These are phyloP conservation scores for Lagopus muta DNA, from an alignment of 2,113 vertebrate genomes.

Conservation along the genomic window DNA sequence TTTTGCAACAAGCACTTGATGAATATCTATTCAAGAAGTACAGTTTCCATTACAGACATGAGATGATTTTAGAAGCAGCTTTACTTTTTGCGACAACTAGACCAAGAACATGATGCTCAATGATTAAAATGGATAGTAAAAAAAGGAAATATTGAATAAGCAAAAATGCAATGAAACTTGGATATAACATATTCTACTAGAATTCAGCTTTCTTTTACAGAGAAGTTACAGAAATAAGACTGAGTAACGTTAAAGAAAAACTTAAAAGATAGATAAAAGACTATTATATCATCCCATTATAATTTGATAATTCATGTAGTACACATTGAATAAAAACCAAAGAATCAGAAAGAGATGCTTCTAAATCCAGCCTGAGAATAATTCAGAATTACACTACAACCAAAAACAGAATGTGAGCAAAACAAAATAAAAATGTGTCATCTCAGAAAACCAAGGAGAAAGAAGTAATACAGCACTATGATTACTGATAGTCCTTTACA, in stretches of 20 bases:
- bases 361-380: neutral
- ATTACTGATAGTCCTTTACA: neutral
- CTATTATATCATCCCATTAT: neutral
- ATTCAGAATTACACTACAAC: neutral
- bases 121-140: neutral
- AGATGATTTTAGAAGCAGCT: neutral
- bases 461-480: neutral
- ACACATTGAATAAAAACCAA: neutral
- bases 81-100: neutral
- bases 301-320: neutral
- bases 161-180: neutral
- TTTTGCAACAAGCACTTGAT: neutral
- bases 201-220: neutral
- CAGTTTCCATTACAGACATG: neutral
- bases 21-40: neutral
- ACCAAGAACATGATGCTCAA: neutral
- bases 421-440: neutral
- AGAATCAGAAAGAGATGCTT: neutral
- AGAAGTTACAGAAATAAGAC: neutral
- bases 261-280: neutral
- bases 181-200: neutral
- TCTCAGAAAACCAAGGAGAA: neutral
- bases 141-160: neutral
- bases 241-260: neutral
- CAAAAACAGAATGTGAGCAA: neutral